Percentiles rank a stretch among this genome's conserved stretches.
These are phyloP conservation scores for Amaurobius ferox DNA, from an alignment of 2,888 invertebrate species.

Conservation along the genomic window DNA sequence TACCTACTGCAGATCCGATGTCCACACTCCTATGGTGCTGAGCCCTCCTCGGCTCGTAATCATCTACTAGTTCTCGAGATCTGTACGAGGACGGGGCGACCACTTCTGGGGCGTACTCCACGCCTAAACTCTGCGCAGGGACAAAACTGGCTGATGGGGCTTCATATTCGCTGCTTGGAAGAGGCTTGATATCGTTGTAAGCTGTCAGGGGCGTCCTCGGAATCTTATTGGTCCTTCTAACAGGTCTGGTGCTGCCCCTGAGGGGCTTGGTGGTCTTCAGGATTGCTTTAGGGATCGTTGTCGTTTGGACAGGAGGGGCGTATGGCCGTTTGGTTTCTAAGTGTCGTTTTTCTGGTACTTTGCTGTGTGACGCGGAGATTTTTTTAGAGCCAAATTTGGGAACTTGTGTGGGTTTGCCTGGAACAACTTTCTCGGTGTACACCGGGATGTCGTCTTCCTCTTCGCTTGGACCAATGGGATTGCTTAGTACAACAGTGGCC, in stretches of 20 bases:
- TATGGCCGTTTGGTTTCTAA: not conserved
- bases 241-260: constrained; percentile 22
- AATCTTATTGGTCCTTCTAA: constrained; percentile 11
- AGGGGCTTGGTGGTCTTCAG: constrained; percentile 38
- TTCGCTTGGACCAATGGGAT: constrained; percentile 26
- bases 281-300: constrained; percentile 21
- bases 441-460: constrained; percentile 61
- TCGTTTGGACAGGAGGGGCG: not conserved
- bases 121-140: constrained; percentile 34
- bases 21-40: not conserved
- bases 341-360: not conserved
- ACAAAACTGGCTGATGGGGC: constrained; percentile 24
- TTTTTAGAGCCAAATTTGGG: constrained; percentile 51
- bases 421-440: constrained; percentile 52
- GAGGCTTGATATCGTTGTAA: constrained; percentile 22
- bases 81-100: not conserved
- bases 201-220: not conserved
- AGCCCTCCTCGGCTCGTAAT: constrained; percentile 14
- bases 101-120: constrained; percentile 47
- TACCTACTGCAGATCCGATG: constrained; percentile 43
- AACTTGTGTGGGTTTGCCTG: constrained; percentile 43
- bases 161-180: constrained; percentile 7
- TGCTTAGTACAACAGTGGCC: constrained; percentile 32
- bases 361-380: not conserved
- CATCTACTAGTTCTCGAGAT: constrained; percentile 16